Base-by-base conservation (phyloP, 1,140 invertebrate species). In the Drosophila leontia region DNA sequence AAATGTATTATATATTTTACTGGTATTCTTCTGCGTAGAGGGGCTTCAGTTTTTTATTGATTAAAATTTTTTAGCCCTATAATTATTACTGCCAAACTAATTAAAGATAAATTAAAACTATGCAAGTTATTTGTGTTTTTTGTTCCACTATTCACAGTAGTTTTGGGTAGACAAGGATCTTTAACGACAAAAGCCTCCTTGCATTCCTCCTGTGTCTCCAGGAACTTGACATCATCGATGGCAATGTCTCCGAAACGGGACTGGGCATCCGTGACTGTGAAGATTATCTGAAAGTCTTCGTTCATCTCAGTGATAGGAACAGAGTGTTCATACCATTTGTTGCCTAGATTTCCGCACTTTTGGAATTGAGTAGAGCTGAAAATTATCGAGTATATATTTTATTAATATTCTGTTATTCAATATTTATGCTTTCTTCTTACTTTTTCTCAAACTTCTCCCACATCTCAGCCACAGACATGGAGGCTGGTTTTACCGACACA, bases 211-310 rank as follows among this genome's bases (percentile, higher is more conserved):
- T 82, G 75, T 9, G 77, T 78, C 51, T 91, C 64, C 39, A 92
- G 4, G 69, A 56, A 39, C 53, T 26, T 65, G 1, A 92, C 80
- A 80, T 92, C 91, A 39, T 92, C 91, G 41, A 92, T 81, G 51
- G 91, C 91, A n/a, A 92, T 91, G 42, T 92, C 91, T 3, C 85
- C 82, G 11, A 92, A 70, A 0, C 50, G 48, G 1, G 13, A 12
- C 3, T 12, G 48, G 2, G 63, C 75, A 42, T 76, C 57, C 7
- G 58, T 81, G 1, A 68, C 80, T 0, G 80, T 86, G 35, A 92
- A 76, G 0, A 91, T 39, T 11, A 92, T 74, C 42, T 92, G 78
- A 29, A 92, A 92, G 23, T 91, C 71, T n/a, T 81, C 64, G 0
- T 35, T 13, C 75, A 88, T 72, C n/a, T 91, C 76, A 23, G 35